Evolutionary conservation across 2,888 invertebrate genomes (phyloP).

Genomic region (Rhorus exstirpatorius): DNA sequence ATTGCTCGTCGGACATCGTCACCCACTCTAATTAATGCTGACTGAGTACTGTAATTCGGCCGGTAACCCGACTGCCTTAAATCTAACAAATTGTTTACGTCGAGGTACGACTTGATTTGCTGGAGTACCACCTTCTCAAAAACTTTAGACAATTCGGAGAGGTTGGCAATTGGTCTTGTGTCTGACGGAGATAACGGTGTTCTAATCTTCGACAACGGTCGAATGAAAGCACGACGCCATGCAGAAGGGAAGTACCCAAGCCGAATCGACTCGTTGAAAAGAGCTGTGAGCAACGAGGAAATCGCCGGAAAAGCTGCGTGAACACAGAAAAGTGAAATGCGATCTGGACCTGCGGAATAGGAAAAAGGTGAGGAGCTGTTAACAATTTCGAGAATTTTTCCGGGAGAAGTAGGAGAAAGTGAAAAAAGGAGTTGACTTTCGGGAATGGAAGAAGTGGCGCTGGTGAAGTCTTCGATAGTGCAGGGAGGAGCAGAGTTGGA

Average conservation of each 20-base stretch:
- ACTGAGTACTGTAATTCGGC: neutral
- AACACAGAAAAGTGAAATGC: neutral
- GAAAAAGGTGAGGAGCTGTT: neutral
- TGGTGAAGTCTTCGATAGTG: neutral
- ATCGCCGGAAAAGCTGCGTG: neutral
- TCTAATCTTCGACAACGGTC: conserved; percentile 12
- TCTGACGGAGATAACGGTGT: conserved; percentile 23
- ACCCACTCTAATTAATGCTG: conserved; percentile 12
- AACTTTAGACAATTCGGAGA: conserved; percentile 45
- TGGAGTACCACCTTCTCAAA: conserved; percentile 22
- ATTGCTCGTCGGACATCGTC: conserved; percentile 23
- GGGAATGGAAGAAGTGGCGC: neutral
- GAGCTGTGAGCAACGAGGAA: neutral
- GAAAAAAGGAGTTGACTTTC: neutral
- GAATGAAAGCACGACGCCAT: neutral
- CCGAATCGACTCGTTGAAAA: neutral
- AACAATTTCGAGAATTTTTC: neutral
- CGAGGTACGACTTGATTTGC: neutral
- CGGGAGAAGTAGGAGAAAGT: neutral
- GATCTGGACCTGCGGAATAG: neutral
- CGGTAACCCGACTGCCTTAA: conserved; percentile 21
- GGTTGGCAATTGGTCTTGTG: conserved; percentile 44
- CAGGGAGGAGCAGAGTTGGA: neutral
- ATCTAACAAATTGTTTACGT: neutral
- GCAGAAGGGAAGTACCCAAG: neutral